A percentile compares a stretch with the other conserved stretches of the same genome.
These are phyloP conservation scores for Dermolepida albohirtum DNA, from an alignment of 2,888 invertebrate species.

Conservation along the genomic window DNA sequence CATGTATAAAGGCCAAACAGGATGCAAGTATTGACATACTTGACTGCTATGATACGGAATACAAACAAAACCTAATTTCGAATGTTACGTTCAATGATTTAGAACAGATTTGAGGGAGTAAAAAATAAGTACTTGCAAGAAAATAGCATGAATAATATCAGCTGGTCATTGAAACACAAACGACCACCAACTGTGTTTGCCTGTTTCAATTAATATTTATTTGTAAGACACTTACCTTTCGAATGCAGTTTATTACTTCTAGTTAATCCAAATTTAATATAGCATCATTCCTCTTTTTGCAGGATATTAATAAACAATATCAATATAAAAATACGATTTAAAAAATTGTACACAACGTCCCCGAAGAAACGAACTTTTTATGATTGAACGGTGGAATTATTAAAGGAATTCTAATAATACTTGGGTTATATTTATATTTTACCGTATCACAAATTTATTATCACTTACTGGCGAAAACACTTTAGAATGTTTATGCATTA, in stretches of 20 bases:
- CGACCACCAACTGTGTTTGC: slow-evolving; percentile 12
- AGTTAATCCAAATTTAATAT: slow-evolving; percentile 3
- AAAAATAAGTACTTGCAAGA: neutral
- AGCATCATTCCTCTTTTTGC: slow-evolving; percentile 10
- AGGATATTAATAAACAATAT: slow-evolving; percentile 18
- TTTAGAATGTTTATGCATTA: slow-evolving; percentile 18
- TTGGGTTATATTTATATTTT: slow-evolving; percentile 21
- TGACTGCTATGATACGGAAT: slow-evolving; percentile 27
- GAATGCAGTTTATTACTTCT: slow-evolving; percentile 2
- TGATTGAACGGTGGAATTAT: slow-evolving; percentile 7
- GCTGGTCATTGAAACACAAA: slow-evolving; percentile 27
- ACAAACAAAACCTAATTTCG: slow-evolving; percentile 30
- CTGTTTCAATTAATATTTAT: neutral
- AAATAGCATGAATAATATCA: slow-evolving; percentile 15
- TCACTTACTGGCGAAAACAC: slow-evolving; percentile 34
- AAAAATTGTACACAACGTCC: slow-evolving; percentile 27
- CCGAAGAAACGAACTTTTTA: slow-evolving; percentile 19
- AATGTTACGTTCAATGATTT: slow-evolving; percentile 10
- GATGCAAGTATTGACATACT: slow-evolving; percentile 27
- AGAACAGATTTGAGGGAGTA: neutral
- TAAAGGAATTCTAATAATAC: slow-evolving; percentile 14
- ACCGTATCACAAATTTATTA: slow-evolving; percentile 43
- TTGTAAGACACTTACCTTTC: slow-evolving; percentile 16
- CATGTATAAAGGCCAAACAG: neutral
- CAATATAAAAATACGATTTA: slow-evolving; percentile 27